Conservation (phyloP, 2,888 invertebrate genomes). For the Willowsia nigromaculata region DNA sequence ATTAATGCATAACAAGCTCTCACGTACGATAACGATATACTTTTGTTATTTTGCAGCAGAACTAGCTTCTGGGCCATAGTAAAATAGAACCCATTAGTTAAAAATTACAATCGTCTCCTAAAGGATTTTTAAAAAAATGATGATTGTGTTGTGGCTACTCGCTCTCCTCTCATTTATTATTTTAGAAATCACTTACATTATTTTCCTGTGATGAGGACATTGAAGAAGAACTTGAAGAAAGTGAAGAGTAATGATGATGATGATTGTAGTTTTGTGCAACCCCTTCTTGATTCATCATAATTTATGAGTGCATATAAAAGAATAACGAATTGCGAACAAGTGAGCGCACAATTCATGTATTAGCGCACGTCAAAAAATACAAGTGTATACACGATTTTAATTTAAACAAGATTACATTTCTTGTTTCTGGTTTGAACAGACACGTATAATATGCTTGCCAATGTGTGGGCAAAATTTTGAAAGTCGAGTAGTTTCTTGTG, state of each 20-base stretch:
- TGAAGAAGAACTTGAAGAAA: constrained; percentile 18
- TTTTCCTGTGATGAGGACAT: constrained; percentile 41
- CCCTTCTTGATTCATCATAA: constrained; percentile 59
- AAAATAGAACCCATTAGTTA: constrained; percentile 7
- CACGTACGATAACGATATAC: neutral
- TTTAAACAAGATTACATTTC: constrained; percentile 14
- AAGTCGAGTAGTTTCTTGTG: neutral
- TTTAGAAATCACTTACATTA: constrained; percentile 68
- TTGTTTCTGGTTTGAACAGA: neutral
- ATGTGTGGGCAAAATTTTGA: neutral
- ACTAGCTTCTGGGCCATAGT: neutral
- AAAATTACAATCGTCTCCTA: constrained; percentile 53
- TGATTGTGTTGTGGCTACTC: neutral
- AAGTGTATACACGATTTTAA: neutral
- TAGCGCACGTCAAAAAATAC: neutral
- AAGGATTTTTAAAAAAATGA: constrained; percentile 22
- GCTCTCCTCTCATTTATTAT: constrained; percentile 59
- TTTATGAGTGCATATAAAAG: constrained; percentile 53
- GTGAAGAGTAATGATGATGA: constrained; percentile 30
- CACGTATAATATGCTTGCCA: neutral
- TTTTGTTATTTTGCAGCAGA: neutral
- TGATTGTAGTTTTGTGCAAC: constrained; percentile 18
- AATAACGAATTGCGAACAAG: constrained; percentile 18
- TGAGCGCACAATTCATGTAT: neutral
- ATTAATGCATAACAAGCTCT: constrained; percentile 4